These are phyloP conservation scores for Pandemis heparana DNA, from an alignment of 2,888 invertebrate genomes.

Conservation along the genomic window DNA sequence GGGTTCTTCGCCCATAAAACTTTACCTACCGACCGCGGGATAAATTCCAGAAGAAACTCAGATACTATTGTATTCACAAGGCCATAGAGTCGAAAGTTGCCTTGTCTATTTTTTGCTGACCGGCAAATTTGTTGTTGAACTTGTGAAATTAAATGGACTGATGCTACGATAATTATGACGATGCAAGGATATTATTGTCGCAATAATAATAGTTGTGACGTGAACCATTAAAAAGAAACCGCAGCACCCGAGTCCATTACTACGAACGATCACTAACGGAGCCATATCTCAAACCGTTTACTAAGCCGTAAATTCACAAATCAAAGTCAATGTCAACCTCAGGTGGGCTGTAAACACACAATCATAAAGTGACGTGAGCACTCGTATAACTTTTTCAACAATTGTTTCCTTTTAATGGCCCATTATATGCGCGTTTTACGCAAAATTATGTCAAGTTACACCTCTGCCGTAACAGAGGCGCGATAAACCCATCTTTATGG, in stretches of 20 bases:
- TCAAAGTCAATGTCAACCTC: conserved; percentile 85
- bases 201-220: not conserved
- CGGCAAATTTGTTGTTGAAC: conserved; percentile 6
- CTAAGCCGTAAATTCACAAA: conserved; percentile 82
- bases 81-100: conserved; percentile 62
- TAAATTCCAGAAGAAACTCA: conserved; percentile 63
- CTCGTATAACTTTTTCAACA: conserved; percentile 85
- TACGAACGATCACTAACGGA: conserved; percentile 55
- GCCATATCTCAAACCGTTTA: conserved; percentile 69
- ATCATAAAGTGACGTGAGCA: conserved; percentile 84
- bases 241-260: conserved; percentile 2
- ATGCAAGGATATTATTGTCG: not conserved
- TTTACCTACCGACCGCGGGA: conserved; percentile 77
- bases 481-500: conserved; percentile 84
- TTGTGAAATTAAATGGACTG: not conserved
- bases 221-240: conserved; percentile 11
- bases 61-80: conserved; percentile 52
- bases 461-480: conserved; percentile 80
- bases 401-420: conserved; percentile 85
- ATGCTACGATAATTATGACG: not conserved
- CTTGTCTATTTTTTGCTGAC: not conserved
- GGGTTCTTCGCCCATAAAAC: conserved; percentile 80
- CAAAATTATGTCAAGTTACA: conserved; percentile 85
- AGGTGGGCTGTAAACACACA: conserved; percentile 83
- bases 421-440: conserved; percentile 84